Base-by-base conservation (phyloP, 2,888 invertebrate species). In the Odiellus spinosus region DNA sequence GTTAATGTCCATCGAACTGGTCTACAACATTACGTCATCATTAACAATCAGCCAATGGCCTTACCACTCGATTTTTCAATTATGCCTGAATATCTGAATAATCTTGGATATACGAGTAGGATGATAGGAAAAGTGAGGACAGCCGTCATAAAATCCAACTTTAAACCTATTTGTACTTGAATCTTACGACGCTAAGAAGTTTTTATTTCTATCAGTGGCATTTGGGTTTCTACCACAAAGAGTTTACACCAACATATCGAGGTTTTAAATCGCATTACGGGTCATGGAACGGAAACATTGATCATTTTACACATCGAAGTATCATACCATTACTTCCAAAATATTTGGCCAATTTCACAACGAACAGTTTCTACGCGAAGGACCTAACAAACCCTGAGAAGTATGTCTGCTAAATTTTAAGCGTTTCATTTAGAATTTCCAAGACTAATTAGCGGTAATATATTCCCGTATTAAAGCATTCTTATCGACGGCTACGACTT, bases 241-340 rank as follows among this genome's bases (percentile, higher is more conserved):
- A 76, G 50, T 82, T 83, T 61, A 76, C 82, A 8, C 86, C 87
- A 0, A 66, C 76, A 1, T 73, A 73, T 58, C 70, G 86, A 58
- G 87, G 87, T 18, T 87, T 87, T 61, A 74, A 81, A 59, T 73
- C 80, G 51, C 81, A 82, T 68, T 65, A 78, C 76, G 91, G 91
- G 0, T 85, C 76, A 61, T 87, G 86, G 81, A 79, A 81, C 0
- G 90, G 90, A 0, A 82, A 80, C 64, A 85, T 85, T 18, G 90
- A 91, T 64, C 85, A 90, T 67, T 85, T 75, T 61, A 87, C 88
- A 63, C 90, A 91, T 61, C 4, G 8, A 6, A 26, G 26, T 26
- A 26, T 26, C 5, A 6, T 8, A 6, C 5, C 8, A 26, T 26
- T 26, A 6, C 4, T 6, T 6, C 26, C 26, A 8, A 26, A 26